Conservation (phyloP, 64 coral and sea anemone genomes). For the Exaiptasia diaphana region DNA sequence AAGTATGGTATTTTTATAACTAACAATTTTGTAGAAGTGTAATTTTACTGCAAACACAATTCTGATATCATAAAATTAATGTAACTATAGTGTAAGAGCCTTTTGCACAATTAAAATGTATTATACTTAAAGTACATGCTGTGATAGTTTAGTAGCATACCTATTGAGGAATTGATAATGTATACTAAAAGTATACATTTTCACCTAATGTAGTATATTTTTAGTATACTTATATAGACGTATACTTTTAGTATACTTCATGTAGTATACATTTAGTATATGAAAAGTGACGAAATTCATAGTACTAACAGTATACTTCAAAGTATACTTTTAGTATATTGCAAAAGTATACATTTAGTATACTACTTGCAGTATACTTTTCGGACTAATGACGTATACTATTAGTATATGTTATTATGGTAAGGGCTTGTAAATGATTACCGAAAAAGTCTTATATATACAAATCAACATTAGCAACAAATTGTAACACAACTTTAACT, state of each 20-base stretch:
- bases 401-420: background rate
- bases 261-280: slow-evolving; percentile 32
- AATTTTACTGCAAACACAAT: background rate
- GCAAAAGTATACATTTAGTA: slow-evolving; percentile 1
- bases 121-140: background rate
- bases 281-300: background rate
- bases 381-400: background rate
- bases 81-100: background rate
- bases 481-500: too few species aligned
- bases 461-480: too few species aligned
- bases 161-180: background rate
- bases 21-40: background rate
- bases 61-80: background rate
- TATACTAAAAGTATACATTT: slow-evolving; percentile 38
- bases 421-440: too few species aligned
- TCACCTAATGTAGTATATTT: background rate
- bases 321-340: background rate
- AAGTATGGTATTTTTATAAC: background rate
- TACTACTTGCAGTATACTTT: slow-evolving; percentile 16
- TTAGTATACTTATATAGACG: background rate
- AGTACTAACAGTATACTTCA: background rate
- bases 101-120: background rate
- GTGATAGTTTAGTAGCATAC: background rate
- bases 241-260: background rate
- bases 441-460: too few species aligned